These are phyloP conservation scores for Porites evermanni DNA, from an alignment of 92 coral and sea anemone species.

Conservation along the genomic window DNA sequence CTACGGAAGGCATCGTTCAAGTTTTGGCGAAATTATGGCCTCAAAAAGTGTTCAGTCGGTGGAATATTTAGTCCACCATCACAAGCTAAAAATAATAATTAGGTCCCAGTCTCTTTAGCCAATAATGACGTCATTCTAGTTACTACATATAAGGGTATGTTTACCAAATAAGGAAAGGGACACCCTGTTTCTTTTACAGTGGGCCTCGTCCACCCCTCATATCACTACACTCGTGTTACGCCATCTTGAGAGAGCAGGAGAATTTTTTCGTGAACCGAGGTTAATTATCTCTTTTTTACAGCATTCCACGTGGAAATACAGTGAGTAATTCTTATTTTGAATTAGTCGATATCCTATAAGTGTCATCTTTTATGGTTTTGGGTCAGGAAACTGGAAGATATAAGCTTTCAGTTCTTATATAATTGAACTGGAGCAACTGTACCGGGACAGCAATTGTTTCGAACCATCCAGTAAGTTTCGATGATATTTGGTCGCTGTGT, in stretches of 20 bases:
- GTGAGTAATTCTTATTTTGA: conserved; percentile 15
- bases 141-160: conserved; percentile 40
- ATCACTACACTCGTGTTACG: conserved; percentile 44
- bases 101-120: conserved; percentile 30
- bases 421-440: no score
- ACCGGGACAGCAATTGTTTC: no score
- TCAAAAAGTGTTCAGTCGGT: conserved; percentile 2
- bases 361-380: neutral
- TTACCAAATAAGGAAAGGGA: conserved; percentile 54
- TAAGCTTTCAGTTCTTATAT: neutral
- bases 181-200: conserved; percentile 36
- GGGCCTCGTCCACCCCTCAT: conserved; percentile 47
- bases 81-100: conserved; percentile 66
- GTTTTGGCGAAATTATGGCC: neutral
- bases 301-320: neutral
- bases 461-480: no score
- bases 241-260: conserved; percentile 54
- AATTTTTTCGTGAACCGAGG: neutral
- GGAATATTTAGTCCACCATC: conserved; percentile 25
- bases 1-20: conserved; percentile 57
- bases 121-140: neutral
- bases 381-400: neutral
- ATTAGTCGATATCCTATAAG: neutral
- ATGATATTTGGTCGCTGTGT: no score
- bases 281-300: neutral